Evolutionary conservation across 2,888 invertebrate species (phyloP).

Genomic region (Tiliacea citrago): DNA sequence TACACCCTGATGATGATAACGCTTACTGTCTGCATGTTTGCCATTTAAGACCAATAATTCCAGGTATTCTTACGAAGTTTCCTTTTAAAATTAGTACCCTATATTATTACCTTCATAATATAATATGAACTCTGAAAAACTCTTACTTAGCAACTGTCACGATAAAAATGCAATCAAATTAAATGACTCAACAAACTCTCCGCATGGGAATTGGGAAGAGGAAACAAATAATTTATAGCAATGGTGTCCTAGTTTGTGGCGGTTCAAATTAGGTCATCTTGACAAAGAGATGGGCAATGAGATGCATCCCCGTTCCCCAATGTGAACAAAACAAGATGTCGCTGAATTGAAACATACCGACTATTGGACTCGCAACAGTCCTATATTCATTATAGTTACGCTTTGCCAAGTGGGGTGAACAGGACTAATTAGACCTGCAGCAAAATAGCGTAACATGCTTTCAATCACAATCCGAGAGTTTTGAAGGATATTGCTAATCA

Average conservation of each 20-base stretch:
- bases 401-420: neutral
- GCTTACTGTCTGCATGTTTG: neutral
- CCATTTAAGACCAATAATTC: neutral
- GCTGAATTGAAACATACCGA: slow-evolving; percentile 35
- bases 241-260: slow-evolving; percentile 73
- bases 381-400: slow-evolving; percentile 13
- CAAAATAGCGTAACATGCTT: no score
- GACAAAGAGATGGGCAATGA: slow-evolving; percentile 76
- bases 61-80: neutral
- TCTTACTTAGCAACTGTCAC: neutral
- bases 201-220: neutral
- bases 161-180: slow-evolving; percentile 15
- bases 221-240: slow-evolving; percentile 37
- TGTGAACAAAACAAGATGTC: slow-evolving; percentile 52
- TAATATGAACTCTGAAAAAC: neutral
- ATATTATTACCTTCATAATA: neutral
- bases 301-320: slow-evolving; percentile 70
- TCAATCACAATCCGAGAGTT: no score
- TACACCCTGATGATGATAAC: no score
- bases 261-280: slow-evolving; percentile 76
- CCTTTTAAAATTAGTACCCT: neutral
- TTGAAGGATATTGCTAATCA: no score
- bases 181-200: slow-evolving; percentile 10
- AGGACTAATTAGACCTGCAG: neutral
- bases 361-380: slow-evolving; percentile 1